phyloP scores from a whole-genome alignment of 2,888 invertebrate species.

The Pinctada fucata region DNA sequence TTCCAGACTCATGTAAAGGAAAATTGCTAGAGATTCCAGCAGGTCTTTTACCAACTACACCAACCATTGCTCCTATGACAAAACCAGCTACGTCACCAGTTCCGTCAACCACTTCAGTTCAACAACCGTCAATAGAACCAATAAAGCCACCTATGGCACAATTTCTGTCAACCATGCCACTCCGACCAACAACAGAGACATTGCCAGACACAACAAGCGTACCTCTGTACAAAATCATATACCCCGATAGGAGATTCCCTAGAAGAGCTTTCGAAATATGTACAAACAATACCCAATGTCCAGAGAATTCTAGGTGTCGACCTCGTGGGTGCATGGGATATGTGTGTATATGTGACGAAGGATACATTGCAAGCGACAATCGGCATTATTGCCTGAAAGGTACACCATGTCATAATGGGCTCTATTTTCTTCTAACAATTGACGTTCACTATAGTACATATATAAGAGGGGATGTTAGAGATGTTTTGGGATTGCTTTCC shows the following conservation, averaged over 20 bases:
- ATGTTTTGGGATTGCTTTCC: too few relatives aligned
- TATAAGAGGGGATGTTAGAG: too few relatives aligned
- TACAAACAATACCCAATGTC: conserved; percentile 46
- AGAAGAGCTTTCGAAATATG: conserved; percentile 43
- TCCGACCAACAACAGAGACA: not conserved
- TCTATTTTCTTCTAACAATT: too few relatives aligned
- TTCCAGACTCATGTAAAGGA: conserved; percentile 28
- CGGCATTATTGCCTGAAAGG: conserved; percentile 49
- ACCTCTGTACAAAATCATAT: not conserved
- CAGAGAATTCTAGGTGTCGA: conserved; percentile 47
- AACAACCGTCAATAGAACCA: not conserved
- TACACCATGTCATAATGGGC: conserved; percentile 15
- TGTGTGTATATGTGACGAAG: conserved; percentile 52
- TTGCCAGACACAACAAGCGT: not conserved
- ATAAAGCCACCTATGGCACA: not conserved
- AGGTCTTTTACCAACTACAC: conserved; percentile 15
- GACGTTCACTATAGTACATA: too few relatives aligned
- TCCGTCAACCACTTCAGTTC: not conserved
- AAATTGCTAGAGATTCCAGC: conserved; percentile 12
- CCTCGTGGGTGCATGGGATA: conserved; percentile 55
- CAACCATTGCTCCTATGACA: not conserved
- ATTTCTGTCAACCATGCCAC: not conserved
- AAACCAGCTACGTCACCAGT: not conserved
- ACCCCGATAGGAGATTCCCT: not conserved
- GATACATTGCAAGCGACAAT: conserved; percentile 47